Base-by-base conservation (phyloP, 2,113 vertebrate species). In the Mastomys natalensis region DNA sequence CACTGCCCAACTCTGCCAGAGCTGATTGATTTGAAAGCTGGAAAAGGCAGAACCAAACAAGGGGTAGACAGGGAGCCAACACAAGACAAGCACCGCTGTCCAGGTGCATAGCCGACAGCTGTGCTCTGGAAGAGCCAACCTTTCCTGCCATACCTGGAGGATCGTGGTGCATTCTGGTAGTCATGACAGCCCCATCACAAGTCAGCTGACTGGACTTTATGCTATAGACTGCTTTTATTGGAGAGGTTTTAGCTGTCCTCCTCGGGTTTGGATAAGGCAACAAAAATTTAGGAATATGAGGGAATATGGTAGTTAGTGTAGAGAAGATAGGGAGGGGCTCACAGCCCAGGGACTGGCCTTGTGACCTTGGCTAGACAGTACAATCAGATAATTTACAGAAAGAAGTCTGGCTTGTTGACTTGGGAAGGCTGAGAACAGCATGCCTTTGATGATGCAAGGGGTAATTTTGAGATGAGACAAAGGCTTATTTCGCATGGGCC, bases 401-500 rank as follows among this genome's bases (percentile, higher is more conserved):
- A 76, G 13, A 88, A 81, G 13, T 48, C 64, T 95, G 77, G n/a
- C 21, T 51, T 90, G 4, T 62, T 64, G 73, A 13, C 91, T 62
- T 95, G 82, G 64, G 62, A 93, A 91, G 26, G 26, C 74, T 12
- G n/a, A 45, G 45, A 88, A 55, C 2, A 68, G 19, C 17, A 5
- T 48, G 58, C 4, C n/a, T 92, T 93, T 90, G 80, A 76, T 92
- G 93, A 66, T 48, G 34, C 48, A 84, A 93, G 40, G 43, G 68
- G 53, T 66, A 48, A 78, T 74, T 95, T 81, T 90, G 53, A 93
- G 91, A 89, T 84, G 53, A 91, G 64, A 68, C 55, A 76, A 78
- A 85, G 55, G 8, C 37, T 84, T 62, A 40, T 48, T 95, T 82
- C 90, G 93, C 40, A 85, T 55, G 62, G 90, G 68, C 26, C n/a